These are phyloP conservation scores for Popillia japonica DNA, from an alignment of 1,140 invertebrate genomes.

Conservation along the genomic window DNA sequence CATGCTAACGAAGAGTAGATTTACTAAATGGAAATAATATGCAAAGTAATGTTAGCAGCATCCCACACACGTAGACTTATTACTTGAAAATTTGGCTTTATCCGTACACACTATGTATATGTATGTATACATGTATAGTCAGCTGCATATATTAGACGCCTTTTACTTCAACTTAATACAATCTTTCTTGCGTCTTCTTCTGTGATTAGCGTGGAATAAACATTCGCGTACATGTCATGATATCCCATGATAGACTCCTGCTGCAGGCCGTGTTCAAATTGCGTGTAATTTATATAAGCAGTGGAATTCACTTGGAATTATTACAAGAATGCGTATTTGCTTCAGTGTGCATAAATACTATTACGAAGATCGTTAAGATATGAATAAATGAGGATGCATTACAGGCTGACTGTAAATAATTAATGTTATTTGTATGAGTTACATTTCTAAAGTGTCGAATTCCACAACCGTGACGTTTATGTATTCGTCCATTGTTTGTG, in stretches of 20 bases:
- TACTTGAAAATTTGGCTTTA: slow-evolving; percentile 7
- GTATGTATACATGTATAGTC: no score
- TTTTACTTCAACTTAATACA: no score
- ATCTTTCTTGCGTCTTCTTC: no score
- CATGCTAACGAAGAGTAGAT: background rate
- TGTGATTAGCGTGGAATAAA: no score
- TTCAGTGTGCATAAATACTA: background rate
- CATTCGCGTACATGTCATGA: no score
- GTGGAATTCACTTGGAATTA: background rate
- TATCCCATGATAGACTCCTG: no score
- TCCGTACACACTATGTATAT: no score
- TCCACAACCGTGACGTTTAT: background rate
- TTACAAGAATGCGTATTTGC: slow-evolving; percentile 1
- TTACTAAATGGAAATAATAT: slow-evolving; percentile 30
- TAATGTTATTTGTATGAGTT: background rate
- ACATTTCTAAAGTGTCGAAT: background rate
- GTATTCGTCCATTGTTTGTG: no score
- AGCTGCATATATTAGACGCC: no score
- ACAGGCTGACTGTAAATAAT: slow-evolving; percentile 1
- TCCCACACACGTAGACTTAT: slow-evolving; percentile 6
- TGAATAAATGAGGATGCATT: background rate
- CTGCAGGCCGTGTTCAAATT: background rate
- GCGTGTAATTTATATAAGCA: background rate
- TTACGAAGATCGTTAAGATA: slow-evolving; percentile 1
- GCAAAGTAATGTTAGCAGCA: background rate